Base-by-base conservation (phyloP, 2,888 invertebrate genomes). In the Polydrusus tereticollis region DNA sequence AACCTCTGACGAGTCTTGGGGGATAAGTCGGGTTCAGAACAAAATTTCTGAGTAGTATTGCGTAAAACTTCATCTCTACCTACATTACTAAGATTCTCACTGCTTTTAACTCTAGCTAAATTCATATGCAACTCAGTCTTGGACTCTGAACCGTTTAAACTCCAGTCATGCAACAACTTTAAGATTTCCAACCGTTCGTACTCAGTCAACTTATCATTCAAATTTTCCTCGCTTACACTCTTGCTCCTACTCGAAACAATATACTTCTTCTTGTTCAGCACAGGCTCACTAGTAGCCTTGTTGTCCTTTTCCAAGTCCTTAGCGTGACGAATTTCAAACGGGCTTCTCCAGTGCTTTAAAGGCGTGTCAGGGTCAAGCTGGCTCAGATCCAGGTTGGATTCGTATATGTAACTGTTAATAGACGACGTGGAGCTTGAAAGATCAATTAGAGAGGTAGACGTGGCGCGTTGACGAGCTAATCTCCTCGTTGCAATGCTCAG, bases 271-370 rank as follows among this genome's bases (percentile, higher is more conserved):
- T 78, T 79, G 67, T 78, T 80, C 47, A 84, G 77, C 63, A 81
- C 78, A 14, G 85, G 84, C 63, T 83, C 83, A 73, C 85, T 85
- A 12, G 78, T 79, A 10, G 85, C 81, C 67, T 81, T 82, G 76
- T 86, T 83, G 77, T 91, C 88, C 77, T 93, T 94, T 82, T 91
- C 92, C 70, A 94, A 85, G 43, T 90, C 91, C 69, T 90, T 91
- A 8, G 92, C 90, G 18, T 92, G 88, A 68, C 91, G 85, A 62
- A 90, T 90, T 78, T 92, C 91, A 77, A 91, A 91, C 0, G 92
- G 92, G 0, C 91, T 91, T 78, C 89, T 90, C 92, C 92, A 92
- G 58, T 82, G 81, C 59, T 82, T 82, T 14, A 81, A 76, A 3
- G 83, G 81, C 5, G 81, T 80, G 59, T 81, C 80, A 5, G 78